A percentile compares a stretch with the other conserved stretches of the same genome.
phyloP scores from a whole-genome alignment of 2,888 invertebrate genomes.

The Charanyca ferruginea region DNA sequence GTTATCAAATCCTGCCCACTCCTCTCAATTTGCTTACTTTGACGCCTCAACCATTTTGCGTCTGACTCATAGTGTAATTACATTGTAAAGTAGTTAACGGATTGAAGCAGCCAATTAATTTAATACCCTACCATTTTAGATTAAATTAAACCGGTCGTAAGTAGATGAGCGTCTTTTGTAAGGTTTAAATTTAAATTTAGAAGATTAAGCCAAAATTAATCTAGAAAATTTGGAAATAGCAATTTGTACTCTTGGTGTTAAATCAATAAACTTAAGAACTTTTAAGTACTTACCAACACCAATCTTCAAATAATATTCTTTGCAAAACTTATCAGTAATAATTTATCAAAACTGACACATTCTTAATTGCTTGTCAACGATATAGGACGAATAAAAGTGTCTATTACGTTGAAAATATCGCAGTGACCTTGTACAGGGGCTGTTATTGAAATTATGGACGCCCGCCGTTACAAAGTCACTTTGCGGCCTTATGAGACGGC shows the following conservation, averaged over 20 bases:
- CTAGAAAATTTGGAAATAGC: slow-evolving; percentile 14
- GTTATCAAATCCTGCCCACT: background rate
- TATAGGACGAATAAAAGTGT: slow-evolving; percentile 10
- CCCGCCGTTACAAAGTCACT: slow-evolving; percentile 47
- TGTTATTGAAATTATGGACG: slow-evolving; percentile 25
- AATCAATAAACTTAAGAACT: slow-evolving; percentile 24
- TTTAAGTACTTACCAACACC: slow-evolving; percentile 16
- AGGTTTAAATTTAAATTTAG: slow-evolving; percentile 7
- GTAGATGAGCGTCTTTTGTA: background rate
- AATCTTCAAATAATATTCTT: slow-evolving; percentile 30
- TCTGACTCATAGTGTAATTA: background rate
- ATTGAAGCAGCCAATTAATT: background rate
- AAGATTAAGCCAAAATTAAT: slow-evolving; percentile 4
- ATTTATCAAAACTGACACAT: slow-evolving; percentile 35
- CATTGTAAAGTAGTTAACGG: background rate
- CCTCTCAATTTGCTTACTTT: background rate
- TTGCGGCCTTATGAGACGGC: slow-evolving; percentile 19
- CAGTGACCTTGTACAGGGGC: slow-evolving; percentile 30
- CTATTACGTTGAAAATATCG: slow-evolving; percentile 8
- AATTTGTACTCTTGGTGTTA: background rate
- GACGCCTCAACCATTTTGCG: background rate
- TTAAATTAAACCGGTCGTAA: background rate
- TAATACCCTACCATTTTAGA: background rate
- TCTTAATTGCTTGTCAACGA: slow-evolving; percentile 34
- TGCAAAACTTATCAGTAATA: slow-evolving; percentile 1